Evolutionary conservation across 2,797 vertebrate genomes (phyloP).

Genomic region (Picus viridis): DNA sequence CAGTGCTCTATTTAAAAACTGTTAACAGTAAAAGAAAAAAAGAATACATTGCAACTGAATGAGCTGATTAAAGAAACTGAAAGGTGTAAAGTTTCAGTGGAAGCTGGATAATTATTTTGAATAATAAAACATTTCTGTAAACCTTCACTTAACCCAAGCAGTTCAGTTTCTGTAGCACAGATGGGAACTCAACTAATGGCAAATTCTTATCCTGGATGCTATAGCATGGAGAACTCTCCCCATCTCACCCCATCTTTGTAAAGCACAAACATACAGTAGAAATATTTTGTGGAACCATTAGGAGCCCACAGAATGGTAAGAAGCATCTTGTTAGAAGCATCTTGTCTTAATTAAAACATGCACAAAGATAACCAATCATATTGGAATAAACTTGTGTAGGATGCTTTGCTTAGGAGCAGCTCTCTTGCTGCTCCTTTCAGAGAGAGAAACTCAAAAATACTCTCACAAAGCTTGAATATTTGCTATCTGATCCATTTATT

Average conservation of each 20-base stretch:
- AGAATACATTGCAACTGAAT: background rate
- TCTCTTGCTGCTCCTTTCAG: background rate
- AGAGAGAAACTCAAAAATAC: background rate
- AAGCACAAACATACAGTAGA: background rate
- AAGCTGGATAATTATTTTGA: background rate
- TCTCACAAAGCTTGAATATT: background rate
- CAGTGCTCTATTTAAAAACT: background rate
- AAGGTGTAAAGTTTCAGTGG: background rate
- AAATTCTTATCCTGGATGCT: background rate
- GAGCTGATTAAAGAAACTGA: background rate
- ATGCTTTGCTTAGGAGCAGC: background rate
- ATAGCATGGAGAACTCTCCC: background rate
- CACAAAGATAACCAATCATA: background rate
- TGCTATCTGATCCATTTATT: background rate
- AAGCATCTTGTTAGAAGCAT: background rate
- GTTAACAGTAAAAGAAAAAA: background rate
- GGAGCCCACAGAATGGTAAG: background rate
- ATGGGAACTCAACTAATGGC: background rate
- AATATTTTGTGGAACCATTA: background rate
- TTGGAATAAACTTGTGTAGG: background rate
- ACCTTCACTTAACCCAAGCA: background rate
- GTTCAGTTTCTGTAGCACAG: background rate
- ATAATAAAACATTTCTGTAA: background rate
- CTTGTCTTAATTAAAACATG: background rate
- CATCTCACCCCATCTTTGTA: background rate